Percentiles rank a stretch among this genome's conserved stretches.
Conservation (phyloP, 2,888 invertebrate genomes). For the Therioaphis trifolii region DNA sequence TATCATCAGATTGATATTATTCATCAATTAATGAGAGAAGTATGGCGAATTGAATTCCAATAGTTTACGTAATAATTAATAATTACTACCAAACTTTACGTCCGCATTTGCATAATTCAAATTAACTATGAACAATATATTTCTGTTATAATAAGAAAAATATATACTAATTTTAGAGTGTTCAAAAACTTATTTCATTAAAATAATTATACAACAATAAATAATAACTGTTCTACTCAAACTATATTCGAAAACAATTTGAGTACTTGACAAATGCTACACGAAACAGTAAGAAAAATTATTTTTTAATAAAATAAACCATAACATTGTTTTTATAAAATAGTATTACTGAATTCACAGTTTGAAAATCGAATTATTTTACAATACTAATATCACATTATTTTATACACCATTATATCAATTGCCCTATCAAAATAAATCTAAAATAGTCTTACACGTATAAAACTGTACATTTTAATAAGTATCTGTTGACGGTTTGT, state of each 20-base stretch:
- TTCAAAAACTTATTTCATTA: conserved; percentile 2
- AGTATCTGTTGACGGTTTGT: neutral
- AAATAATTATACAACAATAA: conserved; percentile 22
- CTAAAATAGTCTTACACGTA: no score
- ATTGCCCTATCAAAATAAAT: no score
- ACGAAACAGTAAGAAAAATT: neutral
- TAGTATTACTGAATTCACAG: no score
- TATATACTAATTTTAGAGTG: conserved; percentile 5
- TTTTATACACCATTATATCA: no score
- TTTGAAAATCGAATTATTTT: no score
- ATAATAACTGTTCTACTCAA: neutral
- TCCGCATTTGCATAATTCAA: neutral
- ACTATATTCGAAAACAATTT: neutral
- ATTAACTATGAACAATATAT: neutral
- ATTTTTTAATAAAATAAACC: neutral
- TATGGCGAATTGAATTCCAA: neutral
- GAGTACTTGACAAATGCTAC: neutral
- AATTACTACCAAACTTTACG: conserved; percentile 10
- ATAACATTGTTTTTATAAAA: neutral
- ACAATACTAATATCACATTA: no score
- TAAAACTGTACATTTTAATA: no score
- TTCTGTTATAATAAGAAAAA: conserved; percentile 43
- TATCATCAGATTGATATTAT: neutral
- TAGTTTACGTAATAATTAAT: conserved; percentile 9
- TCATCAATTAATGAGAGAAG: neutral